Evolutionary conservation across 2,888 invertebrate species (phyloP).

Genomic region (Apamea sordens): DNA sequence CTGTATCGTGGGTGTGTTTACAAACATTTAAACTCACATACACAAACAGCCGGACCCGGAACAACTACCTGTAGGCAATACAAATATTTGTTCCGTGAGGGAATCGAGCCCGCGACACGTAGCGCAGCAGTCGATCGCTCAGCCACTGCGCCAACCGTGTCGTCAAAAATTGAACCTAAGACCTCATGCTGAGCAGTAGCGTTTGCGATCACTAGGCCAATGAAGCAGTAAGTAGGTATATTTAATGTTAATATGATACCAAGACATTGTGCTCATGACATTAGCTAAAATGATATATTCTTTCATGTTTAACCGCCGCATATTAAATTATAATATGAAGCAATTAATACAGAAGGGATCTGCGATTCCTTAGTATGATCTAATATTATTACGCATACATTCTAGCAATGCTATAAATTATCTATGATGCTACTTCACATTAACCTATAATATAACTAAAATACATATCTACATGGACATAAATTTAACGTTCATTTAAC

Average conservation of each 20-base stretch:
- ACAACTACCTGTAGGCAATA: too few relatives aligned
- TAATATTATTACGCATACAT: slow-evolving; percentile 36
- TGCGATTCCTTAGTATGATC: slow-evolving; percentile 39
- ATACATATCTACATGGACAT: not conserved
- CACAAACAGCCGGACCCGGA: too few relatives aligned
- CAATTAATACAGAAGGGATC: slow-evolving; percentile 43
- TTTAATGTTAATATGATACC: not conserved
- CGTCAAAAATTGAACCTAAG: not conserved
- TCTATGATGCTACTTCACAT: not conserved
- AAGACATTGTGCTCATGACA: not conserved
- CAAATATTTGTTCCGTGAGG: too few relatives aligned
- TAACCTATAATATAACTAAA: not conserved
- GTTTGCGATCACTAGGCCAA: not conserved
- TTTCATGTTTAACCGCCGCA: slow-evolving; percentile 21
- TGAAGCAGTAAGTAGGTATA: not conserved
- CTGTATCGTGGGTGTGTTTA: too few relatives aligned
- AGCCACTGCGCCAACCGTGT: too few relatives aligned
- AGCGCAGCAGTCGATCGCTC: too few relatives aligned
- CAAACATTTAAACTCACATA: too few relatives aligned
- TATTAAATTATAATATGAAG: slow-evolving; percentile 25
- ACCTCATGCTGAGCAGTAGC: not conserved
- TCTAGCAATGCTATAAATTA: not conserved
- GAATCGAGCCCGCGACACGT: too few relatives aligned
- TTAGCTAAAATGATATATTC: not conserved
- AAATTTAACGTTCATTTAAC: not conserved